Evolutionary conservation across 2,888 invertebrate species (phyloP).

Genomic region (Nycteola revayana): DNA sequence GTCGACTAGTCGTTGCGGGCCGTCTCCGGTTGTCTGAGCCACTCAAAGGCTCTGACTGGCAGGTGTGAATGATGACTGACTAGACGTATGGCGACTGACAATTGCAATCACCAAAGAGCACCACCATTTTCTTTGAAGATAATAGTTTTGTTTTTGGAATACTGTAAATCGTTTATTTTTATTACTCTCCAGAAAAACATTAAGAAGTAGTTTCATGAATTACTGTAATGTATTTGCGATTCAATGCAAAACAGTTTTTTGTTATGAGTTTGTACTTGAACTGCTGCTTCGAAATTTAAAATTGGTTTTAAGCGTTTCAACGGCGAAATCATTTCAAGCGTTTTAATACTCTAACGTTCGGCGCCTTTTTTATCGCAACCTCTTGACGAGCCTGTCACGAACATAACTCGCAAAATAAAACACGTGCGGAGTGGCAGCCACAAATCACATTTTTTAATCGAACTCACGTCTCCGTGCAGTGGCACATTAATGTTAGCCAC

Average conservation of each 20-base stretch:
- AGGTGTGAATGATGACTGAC: slow-evolving; percentile 60
- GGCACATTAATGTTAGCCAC: slow-evolving; percentile 31
- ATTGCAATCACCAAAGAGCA: slow-evolving; percentile 53
- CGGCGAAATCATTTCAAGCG: slow-evolving; percentile 37
- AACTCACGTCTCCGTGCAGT: slow-evolving; percentile 62
- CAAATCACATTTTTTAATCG: slow-evolving; percentile 82
- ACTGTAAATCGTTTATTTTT: slow-evolving; percentile 40
- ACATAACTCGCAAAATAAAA: slow-evolving; percentile 73
- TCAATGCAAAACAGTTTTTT: slow-evolving; percentile 32
- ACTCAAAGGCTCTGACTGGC: slow-evolving; percentile 64
- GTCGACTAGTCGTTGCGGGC: slow-evolving; percentile 63
- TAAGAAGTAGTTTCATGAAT: slow-evolving; percentile 32
- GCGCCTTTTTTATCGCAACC: slow-evolving; percentile 47
- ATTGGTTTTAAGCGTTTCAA: slow-evolving; percentile 37
- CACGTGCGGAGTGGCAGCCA: slow-evolving; percentile 71
- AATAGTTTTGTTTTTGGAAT: slow-evolving; percentile 53
- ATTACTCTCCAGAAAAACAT: slow-evolving; percentile 33
- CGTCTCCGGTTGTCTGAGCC: slow-evolving; percentile 54
- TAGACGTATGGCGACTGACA: slow-evolving; percentile 62
- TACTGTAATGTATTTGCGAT: slow-evolving; percentile 28
- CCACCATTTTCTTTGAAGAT: slow-evolving; percentile 57
- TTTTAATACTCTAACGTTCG: slow-evolving; percentile 38
- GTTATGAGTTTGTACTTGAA: slow-evolving; percentile 20
- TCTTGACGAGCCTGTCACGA: slow-evolving; percentile 70
- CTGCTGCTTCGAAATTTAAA: slow-evolving; percentile 30